Evolutionary conservation across 2,113 vertebrate genomes (phyloP).

Genomic region (Bubo scandiacus): DNA sequence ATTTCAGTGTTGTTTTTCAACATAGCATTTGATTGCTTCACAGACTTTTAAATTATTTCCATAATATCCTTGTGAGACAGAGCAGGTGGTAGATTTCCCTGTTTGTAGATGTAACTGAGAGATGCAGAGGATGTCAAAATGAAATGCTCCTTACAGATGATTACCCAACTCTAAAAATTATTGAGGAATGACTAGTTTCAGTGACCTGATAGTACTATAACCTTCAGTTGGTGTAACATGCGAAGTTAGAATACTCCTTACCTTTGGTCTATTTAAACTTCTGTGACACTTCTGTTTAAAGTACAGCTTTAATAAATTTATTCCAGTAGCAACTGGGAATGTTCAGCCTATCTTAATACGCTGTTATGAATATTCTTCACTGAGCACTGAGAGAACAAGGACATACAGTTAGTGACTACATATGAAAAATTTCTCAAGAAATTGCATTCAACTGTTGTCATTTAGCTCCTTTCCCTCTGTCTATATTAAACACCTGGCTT

Average conservation of each 20-base stretch:
- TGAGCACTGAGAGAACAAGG: background rate
- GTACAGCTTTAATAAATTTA: background rate
- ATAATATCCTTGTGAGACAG: background rate
- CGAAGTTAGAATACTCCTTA: background rate
- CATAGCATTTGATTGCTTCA: background rate
- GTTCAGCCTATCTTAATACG: background rate
- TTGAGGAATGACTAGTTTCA: background rate
- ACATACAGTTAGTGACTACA: background rate
- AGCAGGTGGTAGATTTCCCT: background rate
- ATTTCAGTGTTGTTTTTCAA: background rate
- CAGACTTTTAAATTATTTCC: background rate
- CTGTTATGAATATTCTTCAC: background rate
- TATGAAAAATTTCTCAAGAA: background rate
- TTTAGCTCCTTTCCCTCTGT: background rate
- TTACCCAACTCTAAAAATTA: background rate
- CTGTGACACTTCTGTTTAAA: background rate
- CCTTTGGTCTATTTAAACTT: background rate
- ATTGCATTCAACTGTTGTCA: background rate
- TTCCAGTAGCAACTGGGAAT: background rate
- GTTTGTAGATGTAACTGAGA: background rate
- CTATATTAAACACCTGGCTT: background rate
- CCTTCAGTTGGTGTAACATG: background rate
- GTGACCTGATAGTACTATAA: background rate
- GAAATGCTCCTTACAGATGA: background rate
- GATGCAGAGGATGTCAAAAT: background rate